These are phyloP conservation scores for Amniataba percoides DNA, from an alignment of 2,797 vertebrate genomes.

Conservation along the genomic window DNA sequence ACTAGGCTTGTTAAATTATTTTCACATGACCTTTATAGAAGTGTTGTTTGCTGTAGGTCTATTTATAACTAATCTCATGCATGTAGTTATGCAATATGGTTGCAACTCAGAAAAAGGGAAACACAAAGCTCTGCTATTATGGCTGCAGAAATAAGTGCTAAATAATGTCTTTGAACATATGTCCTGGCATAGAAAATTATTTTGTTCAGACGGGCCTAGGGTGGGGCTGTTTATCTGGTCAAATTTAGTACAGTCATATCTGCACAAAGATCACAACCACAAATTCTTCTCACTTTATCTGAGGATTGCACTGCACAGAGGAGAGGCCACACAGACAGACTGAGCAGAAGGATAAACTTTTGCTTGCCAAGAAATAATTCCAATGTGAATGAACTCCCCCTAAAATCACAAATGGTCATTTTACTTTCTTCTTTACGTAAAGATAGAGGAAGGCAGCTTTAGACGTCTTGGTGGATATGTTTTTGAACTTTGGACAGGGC, in stretches of 20 bases:
- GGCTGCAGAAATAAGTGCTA: neutral
- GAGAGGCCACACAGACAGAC: slow-evolving; percentile 2
- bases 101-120: neutral
- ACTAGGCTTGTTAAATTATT: neutral
- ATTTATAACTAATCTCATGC: neutral
- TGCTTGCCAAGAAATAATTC: neutral
- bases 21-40: neutral
- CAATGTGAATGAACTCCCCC: neutral
- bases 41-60: neutral
- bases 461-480: neutral
- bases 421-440: neutral
- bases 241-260: neutral
- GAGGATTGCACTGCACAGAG: neutral
- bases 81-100: no score
- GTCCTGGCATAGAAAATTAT: neutral
- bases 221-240: neutral
- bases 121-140: neutral
- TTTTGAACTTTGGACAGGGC: neutral
- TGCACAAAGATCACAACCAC: neutral
- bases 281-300: neutral
- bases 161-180: neutral
- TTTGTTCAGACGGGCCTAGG: neutral
- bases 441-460: neutral
- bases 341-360: neutral
- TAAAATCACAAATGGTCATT: neutral